Base-by-base conservation (phyloP, 2,797 vertebrate genomes). In the Siniperca obscura region DNA sequence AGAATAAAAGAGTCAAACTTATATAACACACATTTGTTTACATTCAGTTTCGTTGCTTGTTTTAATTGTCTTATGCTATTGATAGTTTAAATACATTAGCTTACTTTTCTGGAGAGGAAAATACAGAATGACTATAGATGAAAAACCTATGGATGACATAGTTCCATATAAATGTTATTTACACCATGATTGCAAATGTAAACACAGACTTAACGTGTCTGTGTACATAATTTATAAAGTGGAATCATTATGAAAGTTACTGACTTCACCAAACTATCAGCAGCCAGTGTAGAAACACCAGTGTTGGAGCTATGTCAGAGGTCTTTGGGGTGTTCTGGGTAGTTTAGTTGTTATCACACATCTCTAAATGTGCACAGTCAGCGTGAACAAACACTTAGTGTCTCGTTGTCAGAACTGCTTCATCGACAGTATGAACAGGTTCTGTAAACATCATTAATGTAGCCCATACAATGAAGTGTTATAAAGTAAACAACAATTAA, bases 391-490 rank as follows among this genome's bases (percentile, higher is more conserved):
- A 30, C 30, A 30, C 30, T 30, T 30, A 30, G 40, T 11, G 30
- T 59, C 48, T 44, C 25, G 57, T 12, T n/a, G 38, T 66, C 56
- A 56, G 60, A 62, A 46, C 60, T 17, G 53, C 72, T 57, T 65
- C 65, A 69, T 79, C 69, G 14, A 55, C 67, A 59, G 13, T 42
- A 64, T 78, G 69, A 76, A 66, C 53, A 40, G 38, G 25, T 30
- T 78, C 52, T 72, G 76, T 78, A 83, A 89, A 86, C 84, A 70
- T 74, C 71, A 76, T 85, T 76, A 86, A 25, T 27, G 60, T 42
- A 3, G 66, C 60, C 22, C 11, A 46, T 68, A 73, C 34, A 55
- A 52, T 34, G 60, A 67, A 44, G 52, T 0, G 27, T 30, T 30
- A 25, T 55, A 50, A 61, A 75, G 48, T 67, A 83, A 87, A 86